A percentile compares a stretch with the other conserved stretches of the same genome.
These are phyloP conservation scores for Acestrorhynchus altus DNA, from an alignment of 2,797 vertebrate genomes.

Conservation along the genomic window DNA sequence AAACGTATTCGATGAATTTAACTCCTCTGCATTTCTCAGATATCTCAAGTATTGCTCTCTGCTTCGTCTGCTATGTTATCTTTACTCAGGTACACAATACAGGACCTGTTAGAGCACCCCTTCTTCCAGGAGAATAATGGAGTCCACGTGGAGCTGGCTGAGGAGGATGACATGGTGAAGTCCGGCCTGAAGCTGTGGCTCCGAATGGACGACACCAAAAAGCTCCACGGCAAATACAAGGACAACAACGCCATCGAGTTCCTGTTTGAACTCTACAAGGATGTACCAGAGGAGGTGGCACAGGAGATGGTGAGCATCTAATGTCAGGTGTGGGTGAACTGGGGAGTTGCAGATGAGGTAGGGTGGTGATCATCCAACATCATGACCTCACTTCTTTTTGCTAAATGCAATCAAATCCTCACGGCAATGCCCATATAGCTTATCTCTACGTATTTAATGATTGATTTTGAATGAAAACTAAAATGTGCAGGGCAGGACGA, in stretches of 20 bases:
- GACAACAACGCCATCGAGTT: conserved; percentile 99
- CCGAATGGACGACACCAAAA: conserved; percentile 93
- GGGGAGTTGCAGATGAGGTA: too few species aligned
- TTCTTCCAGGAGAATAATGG: conserved; percentile 98
- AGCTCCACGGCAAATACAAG: conserved; percentile 93
- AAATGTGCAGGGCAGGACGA: too few species aligned
- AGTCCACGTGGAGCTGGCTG: conserved; percentile 93
- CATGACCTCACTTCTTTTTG: too few species aligned
- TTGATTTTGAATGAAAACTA: too few species aligned
- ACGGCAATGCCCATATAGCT: too few species aligned
- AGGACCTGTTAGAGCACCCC: conserved; percentile 93
- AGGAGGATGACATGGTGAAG: conserved; percentile 93
- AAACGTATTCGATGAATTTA: too few species aligned
- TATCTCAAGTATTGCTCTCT: not conserved
- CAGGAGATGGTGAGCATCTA: conserved; percentile 92
- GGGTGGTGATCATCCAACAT: too few species aligned
- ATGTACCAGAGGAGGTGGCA: conserved; percentile 95
- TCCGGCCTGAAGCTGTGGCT: conserved; percentile 94
- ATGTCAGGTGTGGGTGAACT: not conserved
- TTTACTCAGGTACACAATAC: conserved; percentile 89
- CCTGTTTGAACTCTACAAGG: conserved; percentile 94
- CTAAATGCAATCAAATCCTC: too few species aligned
- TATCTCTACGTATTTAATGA: too few species aligned
- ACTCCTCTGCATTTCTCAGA: too few species aligned
- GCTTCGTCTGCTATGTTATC: not conserved